Evolutionary conservation across 2,113 vertebrate genomes (phyloP).

Genomic region (Procavia capensis): DNA sequence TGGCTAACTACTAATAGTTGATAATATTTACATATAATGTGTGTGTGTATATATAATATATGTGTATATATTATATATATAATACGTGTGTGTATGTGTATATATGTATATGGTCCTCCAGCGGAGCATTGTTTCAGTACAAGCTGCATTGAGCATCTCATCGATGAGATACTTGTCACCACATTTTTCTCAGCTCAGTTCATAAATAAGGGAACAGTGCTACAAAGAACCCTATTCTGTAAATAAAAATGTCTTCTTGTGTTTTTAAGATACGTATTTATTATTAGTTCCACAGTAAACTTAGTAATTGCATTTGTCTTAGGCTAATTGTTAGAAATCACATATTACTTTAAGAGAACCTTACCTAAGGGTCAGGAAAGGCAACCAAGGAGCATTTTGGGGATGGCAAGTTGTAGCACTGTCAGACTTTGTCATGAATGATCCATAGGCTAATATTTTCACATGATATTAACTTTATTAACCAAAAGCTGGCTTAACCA

Average conservation of each 20-base stretch:
- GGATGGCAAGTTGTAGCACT: neutral
- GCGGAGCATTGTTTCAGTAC: neutral
- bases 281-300: neutral
- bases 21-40: neutral
- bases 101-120: too few species aligned
- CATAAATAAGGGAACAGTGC: neutral
- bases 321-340: conserved; percentile 23
- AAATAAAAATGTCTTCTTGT: neutral
- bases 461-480: neutral
- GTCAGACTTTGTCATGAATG: neutral
- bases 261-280: neutral
- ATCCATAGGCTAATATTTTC: neutral
- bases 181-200: neutral
- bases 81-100: too few species aligned
- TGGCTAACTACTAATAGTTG: neutral
- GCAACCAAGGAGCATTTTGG: neutral
- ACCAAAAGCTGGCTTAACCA: neutral
- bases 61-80: too few species aligned
- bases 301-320: conserved; percentile 18
- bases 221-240: neutral
- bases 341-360: conserved; percentile 2
- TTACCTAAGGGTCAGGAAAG: neutral
- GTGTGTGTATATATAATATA: too few species aligned
- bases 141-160: neutral
- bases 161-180: neutral